These are phyloP conservation scores for Heliconius hermathena DNA, from an alignment of 1,140 invertebrate genomes.

Conservation along the genomic window DNA sequence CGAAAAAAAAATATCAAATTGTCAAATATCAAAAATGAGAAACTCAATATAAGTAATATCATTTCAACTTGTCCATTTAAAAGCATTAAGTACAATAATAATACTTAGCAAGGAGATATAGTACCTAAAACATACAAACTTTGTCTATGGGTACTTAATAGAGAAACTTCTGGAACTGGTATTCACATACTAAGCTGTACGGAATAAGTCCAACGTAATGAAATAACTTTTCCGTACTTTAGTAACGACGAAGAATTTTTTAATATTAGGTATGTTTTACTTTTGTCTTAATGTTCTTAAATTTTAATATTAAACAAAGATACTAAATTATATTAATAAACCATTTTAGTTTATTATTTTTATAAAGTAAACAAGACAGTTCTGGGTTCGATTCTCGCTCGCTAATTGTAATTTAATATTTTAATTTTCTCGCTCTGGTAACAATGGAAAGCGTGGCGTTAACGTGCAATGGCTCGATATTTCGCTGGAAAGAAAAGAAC, in stretches of 20 bases:
- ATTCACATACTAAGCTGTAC: conserved; percentile 12
- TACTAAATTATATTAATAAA: no score
- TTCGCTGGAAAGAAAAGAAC: no score
- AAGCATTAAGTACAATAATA: neutral
- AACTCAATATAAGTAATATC: no score
- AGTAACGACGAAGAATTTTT: conserved; percentile 9
- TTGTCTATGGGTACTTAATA: conserved; percentile 10
- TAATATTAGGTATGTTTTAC: neutral
- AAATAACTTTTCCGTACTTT: neutral
- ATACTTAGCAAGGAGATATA: neutral
- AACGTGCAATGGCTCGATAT: neutral
- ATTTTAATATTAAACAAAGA: no score
- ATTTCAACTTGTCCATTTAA: neutral
- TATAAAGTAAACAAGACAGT: no score
- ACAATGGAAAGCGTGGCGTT: neutral
- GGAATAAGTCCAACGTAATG: conserved; percentile 11
- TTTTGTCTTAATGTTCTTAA: neutral
- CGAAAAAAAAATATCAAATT: no score
- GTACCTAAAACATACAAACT: conserved; percentile 10
- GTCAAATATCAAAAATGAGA: no score
- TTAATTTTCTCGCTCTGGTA: neutral
- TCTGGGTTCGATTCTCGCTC: no score
- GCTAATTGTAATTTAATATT: neutral
- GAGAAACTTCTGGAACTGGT: conserved; percentile 11
- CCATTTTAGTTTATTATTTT: no score